Percentiles rank a stretch among this genome's conserved stretches.
phyloP scores from a whole-genome alignment of 2,888 invertebrate species.

The Corbicula japonica region DNA sequence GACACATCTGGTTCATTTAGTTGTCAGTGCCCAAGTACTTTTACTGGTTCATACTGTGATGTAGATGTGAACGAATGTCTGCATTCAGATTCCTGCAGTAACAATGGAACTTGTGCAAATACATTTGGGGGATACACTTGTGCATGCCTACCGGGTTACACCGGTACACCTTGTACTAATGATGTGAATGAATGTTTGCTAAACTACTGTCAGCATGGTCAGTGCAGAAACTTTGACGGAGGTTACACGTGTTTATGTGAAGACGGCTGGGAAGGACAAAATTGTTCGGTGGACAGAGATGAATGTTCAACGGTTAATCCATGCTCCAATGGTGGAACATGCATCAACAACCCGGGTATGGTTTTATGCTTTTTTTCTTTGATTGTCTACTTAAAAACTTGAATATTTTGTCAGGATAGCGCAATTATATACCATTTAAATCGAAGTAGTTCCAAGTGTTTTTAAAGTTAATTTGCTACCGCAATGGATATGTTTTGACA shows the following conservation, averaged over 20 bases:
- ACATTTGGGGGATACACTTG: slow-evolving; percentile 44
- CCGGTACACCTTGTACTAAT: slow-evolving; percentile 44
- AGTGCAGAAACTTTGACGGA: slow-evolving; percentile 42
- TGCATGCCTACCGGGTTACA: slow-evolving; percentile 42
- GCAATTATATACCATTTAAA: too few relatives aligned
- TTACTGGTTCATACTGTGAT: slow-evolving; percentile 50
- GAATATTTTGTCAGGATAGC: too few relatives aligned
- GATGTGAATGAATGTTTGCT: slow-evolving; percentile 50
- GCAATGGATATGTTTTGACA: slow-evolving; percentile 23
- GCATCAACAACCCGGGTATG: slow-evolving; percentile 44
- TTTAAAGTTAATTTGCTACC: slow-evolving; percentile 22
- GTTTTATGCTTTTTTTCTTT: too few relatives aligned
- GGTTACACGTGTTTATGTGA: slow-evolving; percentile 55
- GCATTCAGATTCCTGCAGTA: neutral
- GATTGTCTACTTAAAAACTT: too few relatives aligned
- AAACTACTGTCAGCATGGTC: slow-evolving; percentile 26
- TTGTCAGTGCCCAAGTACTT: slow-evolving; percentile 44
- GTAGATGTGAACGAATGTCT: slow-evolving; percentile 47
- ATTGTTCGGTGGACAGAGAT: slow-evolving; percentile 44
- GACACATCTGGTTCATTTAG: slow-evolving; percentile 47
- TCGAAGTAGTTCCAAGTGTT: slow-evolving; percentile 43
- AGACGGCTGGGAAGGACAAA: slow-evolving; percentile 44
- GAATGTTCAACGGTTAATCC: slow-evolving; percentile 36
- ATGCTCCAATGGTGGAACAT: slow-evolving; percentile 38
- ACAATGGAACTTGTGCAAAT: slow-evolving; percentile 39